Conservation (phyloP, 2,113 vertebrate species). For the Coryphaenoides rupestris region DNA sequence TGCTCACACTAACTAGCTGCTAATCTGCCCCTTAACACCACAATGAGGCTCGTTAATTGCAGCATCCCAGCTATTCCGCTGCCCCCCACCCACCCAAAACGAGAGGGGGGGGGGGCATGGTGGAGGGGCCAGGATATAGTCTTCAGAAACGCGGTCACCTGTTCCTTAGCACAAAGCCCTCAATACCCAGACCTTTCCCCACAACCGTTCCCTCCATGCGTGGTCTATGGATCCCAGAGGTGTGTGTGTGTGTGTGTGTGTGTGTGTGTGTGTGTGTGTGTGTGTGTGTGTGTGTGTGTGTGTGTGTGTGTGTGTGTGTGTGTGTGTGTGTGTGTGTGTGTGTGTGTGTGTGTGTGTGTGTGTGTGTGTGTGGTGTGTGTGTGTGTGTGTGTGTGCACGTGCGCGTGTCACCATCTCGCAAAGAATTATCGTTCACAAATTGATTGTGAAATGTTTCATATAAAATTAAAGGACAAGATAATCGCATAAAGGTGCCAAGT, state of each 20-base stretch:
- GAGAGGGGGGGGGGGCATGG: constrained; percentile 18
- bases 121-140: constrained; percentile 4
- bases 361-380: constrained; percentile 16
- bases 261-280: too few relatives aligned
- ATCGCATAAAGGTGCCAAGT: too few relatives aligned
- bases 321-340: constrained; percentile 16
- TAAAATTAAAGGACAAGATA: too few relatives aligned
- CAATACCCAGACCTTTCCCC: too few relatives aligned
- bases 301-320: constrained; percentile 4
- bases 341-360: constrained; percentile 6
- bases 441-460: too few relatives aligned
- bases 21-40: constrained; percentile 63
- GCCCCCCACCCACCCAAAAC: constrained; percentile 55
- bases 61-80: constrained; percentile 36
- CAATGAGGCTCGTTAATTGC: constrained; percentile 69
- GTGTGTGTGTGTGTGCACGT: too few relatives aligned
- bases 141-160: too few relatives aligned
- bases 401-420: too few relatives aligned
- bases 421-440: neutral
- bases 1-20: constrained; percentile 64
- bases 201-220: too few relatives aligned
- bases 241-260: too few relatives aligned
- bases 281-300: constrained; percentile 9
- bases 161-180: too few relatives aligned
- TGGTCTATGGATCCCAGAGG: too few relatives aligned